Base-by-base conservation (phyloP, 2,797 vertebrate species). In the Rhinella marina region DNA sequence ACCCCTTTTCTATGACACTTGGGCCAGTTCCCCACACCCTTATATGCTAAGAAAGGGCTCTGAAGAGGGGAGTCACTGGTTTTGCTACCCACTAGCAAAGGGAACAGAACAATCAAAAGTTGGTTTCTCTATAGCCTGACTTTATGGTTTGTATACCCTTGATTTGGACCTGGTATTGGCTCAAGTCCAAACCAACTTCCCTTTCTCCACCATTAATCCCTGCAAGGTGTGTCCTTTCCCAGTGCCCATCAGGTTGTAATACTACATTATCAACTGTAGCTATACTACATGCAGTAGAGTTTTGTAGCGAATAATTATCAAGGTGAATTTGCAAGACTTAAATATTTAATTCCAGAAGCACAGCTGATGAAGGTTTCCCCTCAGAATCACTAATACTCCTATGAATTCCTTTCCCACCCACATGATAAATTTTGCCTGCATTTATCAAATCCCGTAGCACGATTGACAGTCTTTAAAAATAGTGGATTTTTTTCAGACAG, bases 381-480 rank as follows among this genome's bases (percentile, higher is more conserved):
- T 50, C 61, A 50, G 21, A 64, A 66, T 66, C 61, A 64, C 29
- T 81, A 62, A 64, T 48, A 7, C 32, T 81, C 32, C 16, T 14
- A n/a, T 81, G 79, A 81, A 41, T 57, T 81, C 23, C 29, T 21
- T 66, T 48, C 52, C 61, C 61, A 50, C 59, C 59, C 80, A 81
- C 80, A 81, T 66, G 41, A 50, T 17, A 81, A 50, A 59, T 57
- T 81, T 66, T 52, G 19, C 59, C 59, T 62, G 32, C 59, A 66
- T 48, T 64, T 62, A 81, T 81, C 61, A 66, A 50, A 81, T 81
- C 41, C 80, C 64, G 59, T 23, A 66, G 48, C 80, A 50, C 11
- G 32, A 81, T 66, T 81, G 80, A 81, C 80, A 81, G 80, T 64
- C 61, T 66, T 64, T 81, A 81, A 81, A 81, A 64, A 81, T 52